Evolutionary conservation across 2,888 invertebrate species (phyloP).

Genomic region (Thera britannica): DNA sequence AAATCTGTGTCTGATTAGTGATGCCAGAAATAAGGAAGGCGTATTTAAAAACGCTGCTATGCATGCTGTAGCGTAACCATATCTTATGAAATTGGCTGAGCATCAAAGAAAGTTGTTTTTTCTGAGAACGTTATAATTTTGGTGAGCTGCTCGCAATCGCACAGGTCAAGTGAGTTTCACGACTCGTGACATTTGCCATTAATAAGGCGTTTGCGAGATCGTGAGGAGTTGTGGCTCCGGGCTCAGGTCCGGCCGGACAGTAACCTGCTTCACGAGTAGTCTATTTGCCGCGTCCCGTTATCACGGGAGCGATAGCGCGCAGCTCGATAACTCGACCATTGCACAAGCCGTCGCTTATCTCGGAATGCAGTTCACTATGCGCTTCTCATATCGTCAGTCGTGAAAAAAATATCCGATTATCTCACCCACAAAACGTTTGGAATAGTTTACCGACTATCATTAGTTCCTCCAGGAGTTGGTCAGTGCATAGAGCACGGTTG

Average conservation of each 20-base stretch:
- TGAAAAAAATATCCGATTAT: constrained; percentile 54
- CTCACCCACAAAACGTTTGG: constrained; percentile 41
- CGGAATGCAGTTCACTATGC: constrained; percentile 69
- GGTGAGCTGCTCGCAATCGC: constrained; percentile 40
- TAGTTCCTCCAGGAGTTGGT: constrained; percentile 56
- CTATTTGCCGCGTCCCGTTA: constrained; percentile 70
- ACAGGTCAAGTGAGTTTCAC: constrained; percentile 32
- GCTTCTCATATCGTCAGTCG: constrained; percentile 62
- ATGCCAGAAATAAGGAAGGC: constrained; percentile 5
- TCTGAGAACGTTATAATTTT: constrained; percentile 45
- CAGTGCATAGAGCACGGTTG: constrained; percentile 51
- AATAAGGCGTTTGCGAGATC: constrained; percentile 61
- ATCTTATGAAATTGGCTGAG: constrained; percentile 50
- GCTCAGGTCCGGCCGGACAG: constrained; percentile 48
- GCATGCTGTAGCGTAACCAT: constrained; percentile 19
- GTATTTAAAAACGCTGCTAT: constrained; percentile 37
- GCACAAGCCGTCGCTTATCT: constrained; percentile 71
- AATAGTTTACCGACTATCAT: constrained; percentile 45
- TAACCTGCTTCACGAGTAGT: constrained; percentile 61
- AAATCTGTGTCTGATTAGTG: constrained; percentile 22
- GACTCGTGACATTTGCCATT: constrained; percentile 50
- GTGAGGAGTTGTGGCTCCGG: constrained; percentile 42
- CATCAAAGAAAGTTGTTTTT: constrained; percentile 48
- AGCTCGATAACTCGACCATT: constrained; percentile 65
- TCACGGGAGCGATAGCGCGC: constrained; percentile 68